Base-by-base conservation (phyloP, 2,113 vertebrate species). In the pig (Sus scrofa) region DNA sequence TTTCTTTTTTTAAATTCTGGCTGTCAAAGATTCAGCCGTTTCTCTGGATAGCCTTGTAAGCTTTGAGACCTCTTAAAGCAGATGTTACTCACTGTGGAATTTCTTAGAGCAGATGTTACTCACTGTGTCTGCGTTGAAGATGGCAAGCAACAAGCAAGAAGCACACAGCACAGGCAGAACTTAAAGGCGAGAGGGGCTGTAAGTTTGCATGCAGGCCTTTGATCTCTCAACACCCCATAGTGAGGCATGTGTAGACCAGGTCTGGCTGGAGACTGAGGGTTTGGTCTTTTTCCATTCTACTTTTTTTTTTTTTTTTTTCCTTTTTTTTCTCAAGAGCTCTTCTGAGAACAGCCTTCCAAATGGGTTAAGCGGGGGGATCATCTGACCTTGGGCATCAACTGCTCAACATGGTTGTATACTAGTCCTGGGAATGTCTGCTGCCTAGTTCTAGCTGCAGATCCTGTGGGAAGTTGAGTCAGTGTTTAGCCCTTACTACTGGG, bases 1-100 rank as follows among this genome's bases (percentile, higher is more conserved):
- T 44, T 63, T 6, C 3, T 22, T 86, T 44, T 81, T 39, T 27
- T 63, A 13, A 7, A 71, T 34, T 86, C 30, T 79, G n/a, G 27
- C 92, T 22, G 81, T 32, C 56, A 44, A 54, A 94, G 62, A 34
- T 54, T 26, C 11, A 90, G 16, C 18, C 19, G 32, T 77, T 95
- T 89, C 70, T 79, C 16, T 56, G 50, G 20, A 6, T 26, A 27
- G 58, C 19, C 19, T 60, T 89, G 60, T 13, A n/a, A 82, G 34
- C 50, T 85, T 78, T 86, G 62, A 81, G 68, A 95, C 39, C 73
- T 58, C 58, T 81, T 56, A 89, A 87, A 92, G 65, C 27, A 32
- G 1, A 6, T 37, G 16, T 65, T 78, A 39, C 7, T 70, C 52
- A 58, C 13, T 39, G 16, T 52, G 39, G n/a, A n/a, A n/a, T n/a